phyloP scores from a whole-genome alignment of 2,888 invertebrate genomes.

The Tipula vernalis region DNA sequence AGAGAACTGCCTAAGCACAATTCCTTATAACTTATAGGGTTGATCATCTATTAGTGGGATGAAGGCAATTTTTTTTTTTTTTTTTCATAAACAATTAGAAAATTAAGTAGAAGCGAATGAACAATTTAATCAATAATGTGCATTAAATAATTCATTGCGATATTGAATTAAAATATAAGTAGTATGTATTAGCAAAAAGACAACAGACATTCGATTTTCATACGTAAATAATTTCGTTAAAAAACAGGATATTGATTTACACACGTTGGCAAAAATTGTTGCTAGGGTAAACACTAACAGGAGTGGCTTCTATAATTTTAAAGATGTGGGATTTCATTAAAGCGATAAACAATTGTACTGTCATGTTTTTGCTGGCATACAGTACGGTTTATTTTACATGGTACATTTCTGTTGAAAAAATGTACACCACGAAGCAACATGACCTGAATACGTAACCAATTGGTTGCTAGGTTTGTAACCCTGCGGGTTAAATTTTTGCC shows the following conservation, averaged over 20 bases:
- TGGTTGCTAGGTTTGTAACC: no score
- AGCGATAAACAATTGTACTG: no score
- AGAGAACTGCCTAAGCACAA: neutral
- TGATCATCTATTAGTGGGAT: neutral
- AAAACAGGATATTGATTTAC: slow-evolving; percentile 4
- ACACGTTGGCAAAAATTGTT: neutral
- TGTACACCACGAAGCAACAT: no score
- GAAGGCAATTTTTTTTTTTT: neutral
- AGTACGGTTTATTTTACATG: no score
- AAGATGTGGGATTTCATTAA: no score
- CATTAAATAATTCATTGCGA: neutral
- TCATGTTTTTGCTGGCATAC: no score
- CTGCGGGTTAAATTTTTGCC: no score
- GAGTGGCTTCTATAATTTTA: no score
- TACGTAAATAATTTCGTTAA: neutral
- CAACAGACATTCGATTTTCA: neutral
- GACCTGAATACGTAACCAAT: no score
- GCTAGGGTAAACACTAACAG: neutral
- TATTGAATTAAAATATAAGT: neutral
- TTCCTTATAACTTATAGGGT: neutral
- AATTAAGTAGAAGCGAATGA: neutral
- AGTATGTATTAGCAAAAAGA: neutral
- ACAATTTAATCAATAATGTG: neutral
- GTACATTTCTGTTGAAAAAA: no score
- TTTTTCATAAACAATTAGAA: neutral